phyloP scores from a whole-genome alignment of 2,797 vertebrate genomes.

The Darevskia nairensis region DNA sequence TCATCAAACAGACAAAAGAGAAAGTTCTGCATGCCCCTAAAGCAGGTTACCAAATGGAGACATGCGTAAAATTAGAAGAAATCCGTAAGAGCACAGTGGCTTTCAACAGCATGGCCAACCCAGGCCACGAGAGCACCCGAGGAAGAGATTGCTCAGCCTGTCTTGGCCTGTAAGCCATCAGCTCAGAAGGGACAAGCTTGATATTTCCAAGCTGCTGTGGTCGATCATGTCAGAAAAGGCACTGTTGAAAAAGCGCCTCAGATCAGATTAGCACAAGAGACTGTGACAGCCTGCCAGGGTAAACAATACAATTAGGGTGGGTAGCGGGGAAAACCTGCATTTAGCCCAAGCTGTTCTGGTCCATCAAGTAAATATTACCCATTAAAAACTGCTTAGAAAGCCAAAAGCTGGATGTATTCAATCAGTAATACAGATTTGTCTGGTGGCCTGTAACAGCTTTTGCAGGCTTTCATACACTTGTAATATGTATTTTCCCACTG shows the following conservation, averaged over 20 bases:
- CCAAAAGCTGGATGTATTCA: constrained; percentile 43
- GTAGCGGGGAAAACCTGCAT: constrained; percentile 18
- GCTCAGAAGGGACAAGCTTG: not conserved
- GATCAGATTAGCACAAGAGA: constrained; percentile 21
- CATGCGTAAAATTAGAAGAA: not conserved
- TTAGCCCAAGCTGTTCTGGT: constrained; percentile 20
- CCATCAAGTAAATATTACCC: constrained; percentile 33
- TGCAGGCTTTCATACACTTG: constrained; percentile 13
- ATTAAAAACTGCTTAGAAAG: constrained; percentile 40
- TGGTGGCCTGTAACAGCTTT: constrained; percentile 28
- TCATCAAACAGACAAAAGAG: not conserved
- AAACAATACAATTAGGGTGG: constrained; percentile 34
- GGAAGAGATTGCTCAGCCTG: constrained; percentile 39
- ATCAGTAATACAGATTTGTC: constrained; percentile 36
- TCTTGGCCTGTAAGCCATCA: not conserved
- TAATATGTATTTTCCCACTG: not conserved
- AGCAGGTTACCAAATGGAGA: not conserved
- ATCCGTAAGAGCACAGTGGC: not conserved
- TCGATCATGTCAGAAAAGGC: constrained; percentile 50
- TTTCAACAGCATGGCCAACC: not conserved
- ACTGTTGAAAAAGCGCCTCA: constrained; percentile 18
- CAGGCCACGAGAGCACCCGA: constrained; percentile 35
- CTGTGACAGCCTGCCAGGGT: constrained; percentile 35
- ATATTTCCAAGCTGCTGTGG: constrained; percentile 47
- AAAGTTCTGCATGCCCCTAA: not conserved